phyloP scores from a whole-genome alignment of 2,113 vertebrate genomes.

The Notechis scutatus region DNA sequence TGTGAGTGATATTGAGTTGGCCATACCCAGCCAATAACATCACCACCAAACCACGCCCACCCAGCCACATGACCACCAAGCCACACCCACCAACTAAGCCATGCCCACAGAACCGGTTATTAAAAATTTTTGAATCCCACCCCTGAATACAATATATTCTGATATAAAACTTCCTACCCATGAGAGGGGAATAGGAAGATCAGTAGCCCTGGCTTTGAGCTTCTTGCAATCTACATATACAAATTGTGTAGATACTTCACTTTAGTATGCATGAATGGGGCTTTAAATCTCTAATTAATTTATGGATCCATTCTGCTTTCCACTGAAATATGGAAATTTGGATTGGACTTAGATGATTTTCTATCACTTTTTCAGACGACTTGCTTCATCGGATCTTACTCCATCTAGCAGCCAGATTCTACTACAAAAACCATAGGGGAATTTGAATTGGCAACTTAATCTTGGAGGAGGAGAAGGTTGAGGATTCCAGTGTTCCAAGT shows the following conservation, averaged over 20 bases:
- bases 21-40: no score
- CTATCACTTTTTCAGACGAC: neutral
- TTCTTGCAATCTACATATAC: neutral
- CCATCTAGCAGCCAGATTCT: neutral
- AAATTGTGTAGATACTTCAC: neutral
- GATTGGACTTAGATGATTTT: neutral
- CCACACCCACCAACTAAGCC: no score
- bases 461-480: neutral
- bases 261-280: neutral
- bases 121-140: no score
- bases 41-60: no score
- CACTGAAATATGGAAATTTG: neutral
- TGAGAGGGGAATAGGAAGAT: neutral
- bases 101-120: no score
- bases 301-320: neutral
- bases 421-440: neutral
- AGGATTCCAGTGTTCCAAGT: neutral
- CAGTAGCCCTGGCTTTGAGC: neutral
- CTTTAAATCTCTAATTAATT: neutral
- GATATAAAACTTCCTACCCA: neutral
- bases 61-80: no score
- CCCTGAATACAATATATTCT: neutral
- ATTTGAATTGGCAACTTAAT: neutral
- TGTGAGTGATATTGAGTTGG: no score
- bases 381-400: neutral